Percentiles rank a stretch among this genome's conserved stretches.
phyloP scores from a whole-genome alignment of 2,888 invertebrate species.

The Netelia virgata region DNA sequence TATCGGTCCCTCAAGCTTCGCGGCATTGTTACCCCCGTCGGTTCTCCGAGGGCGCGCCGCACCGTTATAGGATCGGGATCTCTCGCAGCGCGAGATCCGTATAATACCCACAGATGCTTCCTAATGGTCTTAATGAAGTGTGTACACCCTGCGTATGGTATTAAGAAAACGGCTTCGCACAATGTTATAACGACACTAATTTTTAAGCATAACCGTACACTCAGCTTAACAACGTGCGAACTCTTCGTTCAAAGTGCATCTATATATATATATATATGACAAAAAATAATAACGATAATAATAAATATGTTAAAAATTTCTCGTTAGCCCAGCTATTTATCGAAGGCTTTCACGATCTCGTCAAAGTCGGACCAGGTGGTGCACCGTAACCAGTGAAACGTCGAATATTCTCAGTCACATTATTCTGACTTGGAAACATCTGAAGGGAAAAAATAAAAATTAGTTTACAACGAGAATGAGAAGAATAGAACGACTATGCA shows the following conservation, averaged over 20 bases:
- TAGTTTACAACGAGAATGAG: not conserved
- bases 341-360: conserved; percentile 34
- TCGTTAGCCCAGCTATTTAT: conserved; percentile 21
- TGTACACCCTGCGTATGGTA: conserved; percentile 80
- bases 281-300: conserved; percentile 29
- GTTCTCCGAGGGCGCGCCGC: conserved; percentile 43
- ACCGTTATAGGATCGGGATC: conserved; percentile 52
- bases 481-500: not conserved
- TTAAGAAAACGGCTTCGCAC: conserved; percentile 70
- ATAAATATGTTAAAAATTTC: conserved; percentile 28
- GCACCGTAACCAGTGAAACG: conserved; percentile 32
- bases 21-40: conserved; percentile 47
- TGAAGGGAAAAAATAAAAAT: not conserved
- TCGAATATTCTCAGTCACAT: not conserved
- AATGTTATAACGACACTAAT: conserved; percentile 82
- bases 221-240: conserved; percentile 85
- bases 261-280: conserved; percentile 7
- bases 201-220: conserved; percentile 84
- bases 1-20: conserved; percentile 57
- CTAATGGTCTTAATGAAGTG: conserved; percentile 84
- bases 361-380: conserved; percentile 32
- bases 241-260: conserved; percentile 47
- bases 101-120: conserved; percentile 78
- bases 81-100: conserved; percentile 71
- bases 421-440: not conserved